Percentiles rank a stretch among this genome's conserved stretches.
Evolutionary conservation across 2,113 vertebrate genomes (phyloP).

Genomic region (Rhinoderma darwinii): DNA sequence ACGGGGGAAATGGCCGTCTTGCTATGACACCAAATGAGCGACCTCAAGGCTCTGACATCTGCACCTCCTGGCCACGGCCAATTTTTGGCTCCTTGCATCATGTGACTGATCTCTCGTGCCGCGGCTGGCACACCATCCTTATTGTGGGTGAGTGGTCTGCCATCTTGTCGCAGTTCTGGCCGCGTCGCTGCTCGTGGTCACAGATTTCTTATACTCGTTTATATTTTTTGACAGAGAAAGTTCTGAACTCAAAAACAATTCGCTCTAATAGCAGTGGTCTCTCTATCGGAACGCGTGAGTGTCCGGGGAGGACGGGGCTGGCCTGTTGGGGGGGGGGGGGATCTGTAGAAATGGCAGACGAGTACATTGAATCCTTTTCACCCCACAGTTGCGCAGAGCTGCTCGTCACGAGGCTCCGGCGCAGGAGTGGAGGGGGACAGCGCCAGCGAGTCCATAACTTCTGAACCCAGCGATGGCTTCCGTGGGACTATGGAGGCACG

Average conservation of each 20-base stretch:
- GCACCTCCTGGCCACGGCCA: slow-evolving; percentile 93
- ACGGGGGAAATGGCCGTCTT: slow-evolving; percentile 93
- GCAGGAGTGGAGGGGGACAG: slow-evolving; percentile 82
- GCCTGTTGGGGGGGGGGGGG: neutral
- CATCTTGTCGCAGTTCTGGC: too few relatives aligned
- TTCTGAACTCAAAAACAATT: slow-evolving; percentile 97
- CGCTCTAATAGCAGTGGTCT: slow-evolving; percentile 96
- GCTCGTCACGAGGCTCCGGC: slow-evolving; percentile 72
- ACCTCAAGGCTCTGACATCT: slow-evolving; percentile 92
- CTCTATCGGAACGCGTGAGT: slow-evolving; percentile 87
- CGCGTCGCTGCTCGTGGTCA: too few relatives aligned
- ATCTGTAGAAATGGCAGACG: too few relatives aligned
- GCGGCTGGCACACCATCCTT: slow-evolving; percentile 98
- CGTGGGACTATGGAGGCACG: slow-evolving; percentile 93
- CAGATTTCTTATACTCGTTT: neutral
- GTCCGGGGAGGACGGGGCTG: neutral
- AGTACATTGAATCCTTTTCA: neutral
- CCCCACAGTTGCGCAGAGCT: slow-evolving; percentile 81
- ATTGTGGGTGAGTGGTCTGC: slow-evolving; percentile 83
- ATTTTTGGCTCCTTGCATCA: slow-evolving; percentile 98
- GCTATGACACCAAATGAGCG: slow-evolving; percentile 92
- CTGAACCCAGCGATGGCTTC: slow-evolving; percentile 81
- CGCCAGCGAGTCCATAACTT: slow-evolving; percentile 80
- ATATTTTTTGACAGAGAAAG: slow-evolving; percentile 83
- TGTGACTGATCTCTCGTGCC: slow-evolving; percentile 92